Evolutionary conservation across 2,888 invertebrate species (phyloP).

Genomic region (Notodonta ziczac): DNA sequence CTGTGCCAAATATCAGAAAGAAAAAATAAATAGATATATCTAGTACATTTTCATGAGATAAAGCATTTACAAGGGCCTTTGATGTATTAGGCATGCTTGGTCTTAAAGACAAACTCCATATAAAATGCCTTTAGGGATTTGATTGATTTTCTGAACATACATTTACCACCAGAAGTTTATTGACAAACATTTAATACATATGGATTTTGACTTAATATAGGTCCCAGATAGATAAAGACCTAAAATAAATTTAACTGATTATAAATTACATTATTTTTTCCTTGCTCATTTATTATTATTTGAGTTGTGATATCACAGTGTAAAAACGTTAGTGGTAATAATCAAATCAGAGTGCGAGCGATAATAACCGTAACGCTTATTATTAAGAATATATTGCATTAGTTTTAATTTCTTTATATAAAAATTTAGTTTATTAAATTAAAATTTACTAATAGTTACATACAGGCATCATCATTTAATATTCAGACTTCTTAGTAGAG

Average conservation of each 20-base stretch:
- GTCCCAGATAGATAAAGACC: too few species aligned
- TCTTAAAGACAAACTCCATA: too few species aligned
- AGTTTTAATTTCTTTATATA: constrained; percentile 6
- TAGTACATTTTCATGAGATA: too few species aligned
- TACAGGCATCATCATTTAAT: constrained; percentile 8
- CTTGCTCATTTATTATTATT: neutral
- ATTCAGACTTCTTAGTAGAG: constrained; percentile 14
- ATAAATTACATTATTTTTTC: neutral
- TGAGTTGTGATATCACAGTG: constrained; percentile 33
- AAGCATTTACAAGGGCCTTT: too few species aligned
- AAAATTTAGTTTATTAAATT: neutral
- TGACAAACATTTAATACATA: too few species aligned
- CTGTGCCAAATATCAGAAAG: too few species aligned
- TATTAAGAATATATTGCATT: constrained; percentile 11
- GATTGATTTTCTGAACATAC: too few species aligned
- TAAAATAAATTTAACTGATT: neutral
- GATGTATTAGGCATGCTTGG: too few species aligned
- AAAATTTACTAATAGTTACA: constrained; percentile 6
- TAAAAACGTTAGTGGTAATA: constrained; percentile 15
- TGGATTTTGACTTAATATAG: too few species aligned
- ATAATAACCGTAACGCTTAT: constrained; percentile 10
- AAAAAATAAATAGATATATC: too few species aligned
- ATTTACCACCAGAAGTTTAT: too few species aligned
- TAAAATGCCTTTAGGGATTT: too few species aligned
- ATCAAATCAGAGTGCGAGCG: constrained; percentile 16